A percentile compares a stretch with the other conserved stretches of the same genome.
Evolutionary conservation across 2,888 invertebrate species (phyloP).

Genomic region (Cecidostiba fungosa): DNA sequence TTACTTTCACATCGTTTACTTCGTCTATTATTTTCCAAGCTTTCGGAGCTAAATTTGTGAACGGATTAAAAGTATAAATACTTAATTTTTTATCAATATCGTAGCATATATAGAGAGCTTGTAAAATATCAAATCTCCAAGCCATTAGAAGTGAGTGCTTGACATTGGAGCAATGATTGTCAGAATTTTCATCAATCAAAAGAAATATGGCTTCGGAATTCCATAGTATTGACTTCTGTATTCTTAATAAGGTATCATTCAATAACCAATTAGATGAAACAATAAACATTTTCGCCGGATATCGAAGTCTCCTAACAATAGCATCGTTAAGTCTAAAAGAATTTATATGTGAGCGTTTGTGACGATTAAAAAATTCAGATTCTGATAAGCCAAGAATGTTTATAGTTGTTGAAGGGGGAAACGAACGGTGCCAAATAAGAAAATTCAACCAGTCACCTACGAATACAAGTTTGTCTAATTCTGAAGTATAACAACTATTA

Average conservation of each 20-base stretch:
- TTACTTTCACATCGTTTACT: neutral
- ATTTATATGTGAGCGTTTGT: neutral
- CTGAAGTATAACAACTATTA: neutral
- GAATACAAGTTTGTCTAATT: neutral
- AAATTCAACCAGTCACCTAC: conserved; percentile 8
- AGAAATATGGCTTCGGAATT: neutral
- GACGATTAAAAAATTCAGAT: neutral
- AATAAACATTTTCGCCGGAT: neutral
- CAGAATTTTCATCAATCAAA: neutral
- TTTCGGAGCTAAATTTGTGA: neutral
- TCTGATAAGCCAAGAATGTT: neutral
- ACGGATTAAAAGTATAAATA: neutral
- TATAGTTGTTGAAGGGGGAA: neutral
- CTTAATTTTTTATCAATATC: too few species aligned
- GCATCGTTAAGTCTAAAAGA: neutral
- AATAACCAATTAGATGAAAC: neutral
- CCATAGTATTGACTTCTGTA: neutral
- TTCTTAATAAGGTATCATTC: neutral
- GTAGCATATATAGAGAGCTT: neutral
- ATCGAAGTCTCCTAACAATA: neutral
- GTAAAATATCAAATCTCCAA: conserved; percentile 1
- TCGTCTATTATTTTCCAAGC: neutral
- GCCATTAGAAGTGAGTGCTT: neutral
- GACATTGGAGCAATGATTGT: neutral
- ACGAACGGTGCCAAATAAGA: neutral